Percentiles rank a stretch among this genome's conserved stretches.
Evolutionary conservation across 2,797 vertebrate genomes (phyloP).

Genomic region (Leptodactylus fallax): DNA sequence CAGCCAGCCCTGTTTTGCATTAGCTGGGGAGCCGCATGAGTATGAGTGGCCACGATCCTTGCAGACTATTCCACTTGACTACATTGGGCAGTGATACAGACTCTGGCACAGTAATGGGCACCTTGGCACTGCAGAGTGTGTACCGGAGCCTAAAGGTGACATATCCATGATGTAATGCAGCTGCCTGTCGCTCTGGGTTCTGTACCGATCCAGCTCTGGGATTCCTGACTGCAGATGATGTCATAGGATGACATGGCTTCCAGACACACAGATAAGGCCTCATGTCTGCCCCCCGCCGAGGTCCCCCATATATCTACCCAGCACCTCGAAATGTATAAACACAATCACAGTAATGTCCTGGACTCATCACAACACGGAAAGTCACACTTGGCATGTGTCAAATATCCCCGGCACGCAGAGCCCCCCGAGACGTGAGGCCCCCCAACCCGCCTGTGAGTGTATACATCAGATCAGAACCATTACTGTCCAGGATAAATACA

Average conservation of each 20-base stretch:
- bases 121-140: neutral
- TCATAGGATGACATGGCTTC: neutral
- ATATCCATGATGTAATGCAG: neutral
- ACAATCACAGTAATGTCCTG: neutral
- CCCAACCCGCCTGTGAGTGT: neutral
- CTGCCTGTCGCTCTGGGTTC: neutral
- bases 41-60: neutral
- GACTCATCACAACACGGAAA: neutral
- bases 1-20: neutral
- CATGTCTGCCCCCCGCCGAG: neutral
- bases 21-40: neutral
- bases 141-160: too few relatives aligned
- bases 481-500: slow-evolving; percentile 29
- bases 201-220: neutral
- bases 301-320: neutral
- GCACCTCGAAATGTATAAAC: neutral
- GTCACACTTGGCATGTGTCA: slow-evolving; percentile 23
- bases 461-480: neutral
- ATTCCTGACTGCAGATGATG: neutral
- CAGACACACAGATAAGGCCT: neutral
- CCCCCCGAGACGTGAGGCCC: neutral
- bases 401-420: neutral
- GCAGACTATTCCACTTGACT: neutral
- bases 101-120: neutral
- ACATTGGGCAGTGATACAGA: neutral